phyloP scores from a whole-genome alignment of 2,797 vertebrate genomes.

The Falco berigora region DNA sequence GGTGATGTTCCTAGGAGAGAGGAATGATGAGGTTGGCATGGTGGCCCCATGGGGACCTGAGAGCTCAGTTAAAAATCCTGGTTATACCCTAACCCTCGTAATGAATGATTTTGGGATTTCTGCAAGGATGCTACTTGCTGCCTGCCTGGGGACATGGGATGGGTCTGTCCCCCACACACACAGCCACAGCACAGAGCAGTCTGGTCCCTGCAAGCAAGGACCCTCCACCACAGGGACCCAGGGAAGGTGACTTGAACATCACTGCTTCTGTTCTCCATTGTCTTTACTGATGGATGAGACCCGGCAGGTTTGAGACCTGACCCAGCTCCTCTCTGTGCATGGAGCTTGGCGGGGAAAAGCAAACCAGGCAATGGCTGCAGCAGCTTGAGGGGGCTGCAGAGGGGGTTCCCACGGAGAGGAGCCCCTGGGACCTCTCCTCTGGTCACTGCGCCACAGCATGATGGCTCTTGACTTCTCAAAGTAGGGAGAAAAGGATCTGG shows the following conservation, averaged over 20 bases:
- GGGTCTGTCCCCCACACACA: neutral
- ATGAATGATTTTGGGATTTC: neutral
- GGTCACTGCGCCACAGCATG: accelerated
- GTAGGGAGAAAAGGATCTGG: neutral
- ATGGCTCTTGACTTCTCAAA: neutral
- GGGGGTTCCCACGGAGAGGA: neutral
- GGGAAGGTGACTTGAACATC: neutral
- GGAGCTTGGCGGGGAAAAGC: neutral
- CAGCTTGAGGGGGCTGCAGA: neutral
- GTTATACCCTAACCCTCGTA: neutral
- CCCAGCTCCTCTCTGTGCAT: neutral
- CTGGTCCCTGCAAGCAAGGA: neutral
- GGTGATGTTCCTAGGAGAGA: conserved; percentile 86
- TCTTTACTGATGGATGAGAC: neutral
- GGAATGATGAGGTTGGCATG: neutral
- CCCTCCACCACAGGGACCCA: neutral
- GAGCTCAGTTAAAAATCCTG: neutral
- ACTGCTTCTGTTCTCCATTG: neutral
- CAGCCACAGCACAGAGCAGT: neutral
- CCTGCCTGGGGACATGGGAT: neutral
- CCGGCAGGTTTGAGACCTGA: neutral
- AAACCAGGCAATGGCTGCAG: neutral
- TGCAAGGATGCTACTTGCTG: neutral
- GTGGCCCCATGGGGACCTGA: accelerated
- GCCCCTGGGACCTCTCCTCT: neutral